phyloP scores from a whole-genome alignment of 1,140 invertebrate species.

The Drosophila miranda region DNA sequence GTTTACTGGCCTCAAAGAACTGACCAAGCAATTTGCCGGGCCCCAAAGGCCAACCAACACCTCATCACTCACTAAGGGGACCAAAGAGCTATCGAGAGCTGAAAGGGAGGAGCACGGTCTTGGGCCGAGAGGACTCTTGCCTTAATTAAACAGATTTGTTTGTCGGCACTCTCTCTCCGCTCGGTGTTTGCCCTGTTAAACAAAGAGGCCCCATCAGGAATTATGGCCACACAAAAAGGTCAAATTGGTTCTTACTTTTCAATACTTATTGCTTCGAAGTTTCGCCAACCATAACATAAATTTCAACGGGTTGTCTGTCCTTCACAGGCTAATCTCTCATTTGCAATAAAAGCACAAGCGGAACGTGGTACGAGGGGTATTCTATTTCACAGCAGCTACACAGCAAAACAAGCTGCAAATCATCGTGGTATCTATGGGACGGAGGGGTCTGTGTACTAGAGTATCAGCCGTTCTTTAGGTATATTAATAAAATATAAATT shows the following conservation, averaged over 20 bases:
- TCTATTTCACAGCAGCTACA: too few relatives aligned
- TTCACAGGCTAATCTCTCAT: slow-evolving; percentile 35
- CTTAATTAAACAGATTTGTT: slow-evolving; percentile 64
- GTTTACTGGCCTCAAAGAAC: slow-evolving; percentile 54
- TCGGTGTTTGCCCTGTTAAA: slow-evolving; percentile 30
- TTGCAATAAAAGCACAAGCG: slow-evolving; percentile 45
- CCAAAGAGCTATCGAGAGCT: slow-evolving; percentile 16
- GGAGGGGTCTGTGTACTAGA: too few relatives aligned
- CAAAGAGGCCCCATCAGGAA: slow-evolving; percentile 39
- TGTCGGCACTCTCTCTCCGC: slow-evolving; percentile 26
- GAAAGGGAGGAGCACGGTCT: slow-evolving; percentile 6
- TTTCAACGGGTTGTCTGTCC: slow-evolving; percentile 18
- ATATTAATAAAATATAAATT: too few relatives aligned
- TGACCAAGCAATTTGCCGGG: slow-evolving; percentile 59
- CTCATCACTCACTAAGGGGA: slow-evolving; percentile 50
- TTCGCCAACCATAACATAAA: slow-evolving; percentile 32
- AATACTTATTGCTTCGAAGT: slow-evolving; percentile 34
- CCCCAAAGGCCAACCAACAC: slow-evolving; percentile 58
- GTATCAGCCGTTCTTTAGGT: too few relatives aligned
- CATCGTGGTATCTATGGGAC: too few relatives aligned
- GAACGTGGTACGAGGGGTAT: too few relatives aligned
- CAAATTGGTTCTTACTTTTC: slow-evolving; percentile 49
- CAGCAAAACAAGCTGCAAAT: too few relatives aligned
- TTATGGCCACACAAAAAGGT: slow-evolving; percentile 48
- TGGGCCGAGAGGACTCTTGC: slow-evolving; percentile 30